Base-by-base conservation (phyloP, 2,797 vertebrate species). In the Myotis myotis region DNA sequence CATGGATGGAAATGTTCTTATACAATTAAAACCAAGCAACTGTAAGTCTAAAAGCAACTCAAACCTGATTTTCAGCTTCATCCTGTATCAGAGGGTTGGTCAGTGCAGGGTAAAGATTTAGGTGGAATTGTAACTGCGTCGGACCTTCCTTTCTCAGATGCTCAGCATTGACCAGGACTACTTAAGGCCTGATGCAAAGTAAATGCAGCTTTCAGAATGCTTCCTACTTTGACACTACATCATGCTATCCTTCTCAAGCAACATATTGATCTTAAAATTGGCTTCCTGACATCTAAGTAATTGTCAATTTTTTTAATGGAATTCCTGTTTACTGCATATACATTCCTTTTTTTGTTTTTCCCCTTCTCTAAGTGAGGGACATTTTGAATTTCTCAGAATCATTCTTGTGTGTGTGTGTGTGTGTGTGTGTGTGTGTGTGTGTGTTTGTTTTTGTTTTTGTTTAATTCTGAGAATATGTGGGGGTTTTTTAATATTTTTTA, bases 231-330 rank as follows among this genome's bases (percentile, higher is more conserved):
- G 91, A 95, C 97, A 70, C 94, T 74, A 90, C 91, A 86, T 96
- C 91, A 88, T 30, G 36, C 93, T 93, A 91, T 83, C 89, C 94
- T 97, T 97, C 97, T 97, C 93, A 96, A 97, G 95, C 91, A 97
- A 96, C 38, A 19, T 97, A 98, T 98, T 97, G 97, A 98, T 98
- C 97, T 97, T 97, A 97, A 98, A 97, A 98, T 98, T 98, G 97
- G 96, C 98, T 97, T 97, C 95, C 98, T 98, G 98, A 98, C 98
- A 96, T 97, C 96, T 98, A 98, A 97, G 97, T 98, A 97, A 98
- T 97, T 96, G 97, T 98, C 97, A 95, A 92, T 98, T 97, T 90
- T 97, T 98, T 97, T 96, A 98, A 98, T 98, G 98, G 97, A 97
- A 97, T 98, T 98, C 97, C 97, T 97, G 97, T 98, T 97, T 96